Percentiles rank a stretch among this genome's conserved stretches.
Evolutionary conservation across 2,797 vertebrate genomes (phyloP).

Genomic region (Ptychadena robeensis): DNA sequence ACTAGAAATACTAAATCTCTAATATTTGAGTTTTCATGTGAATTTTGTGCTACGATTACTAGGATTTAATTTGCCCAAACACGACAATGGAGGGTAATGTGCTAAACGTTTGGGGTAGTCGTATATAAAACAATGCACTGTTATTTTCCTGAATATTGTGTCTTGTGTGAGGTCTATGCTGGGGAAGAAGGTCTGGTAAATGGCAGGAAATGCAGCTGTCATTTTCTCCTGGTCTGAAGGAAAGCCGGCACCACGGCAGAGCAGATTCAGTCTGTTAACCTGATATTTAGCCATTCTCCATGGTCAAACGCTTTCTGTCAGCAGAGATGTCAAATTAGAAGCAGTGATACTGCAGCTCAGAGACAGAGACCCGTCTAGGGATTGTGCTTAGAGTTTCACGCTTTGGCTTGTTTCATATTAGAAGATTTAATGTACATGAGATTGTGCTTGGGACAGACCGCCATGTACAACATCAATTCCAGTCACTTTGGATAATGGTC

Average conservation of each 20-base stretch:
- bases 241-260: neutral
- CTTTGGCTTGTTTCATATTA: neutral
- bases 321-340: conserved; percentile 46
- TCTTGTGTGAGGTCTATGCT: neutral
- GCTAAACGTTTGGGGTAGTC: no score
- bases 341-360: conserved; percentile 17
- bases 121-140: neutral
- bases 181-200: neutral
- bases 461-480: neutral
- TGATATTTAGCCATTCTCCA: conserved; percentile 49
- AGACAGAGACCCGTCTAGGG: conserved; percentile 11
- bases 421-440: conserved; percentile 10
- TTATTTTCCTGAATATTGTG: neutral
- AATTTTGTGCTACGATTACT: no score
- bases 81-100: no score
- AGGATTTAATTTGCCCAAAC: no score
- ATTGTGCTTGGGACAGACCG: neutral
- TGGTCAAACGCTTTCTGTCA: conserved; percentile 32
- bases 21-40: no score
- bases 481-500: no score
- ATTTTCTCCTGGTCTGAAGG: conserved; percentile 19
- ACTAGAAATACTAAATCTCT: no score
- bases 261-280: conserved; percentile 20
- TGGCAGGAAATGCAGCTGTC: conserved; percentile 19
- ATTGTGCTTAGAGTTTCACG: neutral